Evolutionary conservation across 2,888 invertebrate species (phyloP).

Genomic region (Penaeus monodon): DNA sequence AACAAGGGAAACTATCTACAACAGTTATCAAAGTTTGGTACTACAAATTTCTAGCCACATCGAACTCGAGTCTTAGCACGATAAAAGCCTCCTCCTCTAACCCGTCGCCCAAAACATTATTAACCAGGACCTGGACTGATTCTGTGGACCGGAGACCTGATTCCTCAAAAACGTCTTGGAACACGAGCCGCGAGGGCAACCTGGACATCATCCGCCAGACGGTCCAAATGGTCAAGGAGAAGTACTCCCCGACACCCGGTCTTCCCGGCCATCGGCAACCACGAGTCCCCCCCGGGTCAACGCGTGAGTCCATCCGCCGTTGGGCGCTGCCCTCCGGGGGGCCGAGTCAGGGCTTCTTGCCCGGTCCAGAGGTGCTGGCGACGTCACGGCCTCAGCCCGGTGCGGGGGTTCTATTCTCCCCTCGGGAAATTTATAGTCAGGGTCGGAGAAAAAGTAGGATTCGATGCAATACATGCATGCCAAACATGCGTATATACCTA

Average conservation of each 20-base stretch:
- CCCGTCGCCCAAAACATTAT: neutral
- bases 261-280: conserved; percentile 95
- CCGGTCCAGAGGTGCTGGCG: neutral
- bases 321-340: neutral
- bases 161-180: conserved; percentile 74
- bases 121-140: conserved; percentile 69
- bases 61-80: too few relatives aligned
- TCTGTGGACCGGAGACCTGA: conserved; percentile 73
- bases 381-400: too few relatives aligned
- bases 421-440: too few relatives aligned
- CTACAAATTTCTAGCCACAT: too few relatives aligned
- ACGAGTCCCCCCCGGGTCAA: conserved; percentile 96
- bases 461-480: too few relatives aligned
- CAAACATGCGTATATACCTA: too few relatives aligned
- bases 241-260: conserved; percentile 87
- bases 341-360: neutral
- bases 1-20: too few relatives aligned
- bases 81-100: neutral
- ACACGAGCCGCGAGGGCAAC: conserved; percentile 85
- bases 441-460: too few relatives aligned
- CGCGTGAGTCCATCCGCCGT: conserved; percentile 75
- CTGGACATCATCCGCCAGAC: conserved; percentile 87
- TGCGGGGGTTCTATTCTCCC: too few relatives aligned
- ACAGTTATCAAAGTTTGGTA: too few relatives aligned
- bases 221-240: conserved; percentile 72